Conservation (phyloP, 2,888 invertebrate genomes). For the Drosophila koepferae region DNA sequence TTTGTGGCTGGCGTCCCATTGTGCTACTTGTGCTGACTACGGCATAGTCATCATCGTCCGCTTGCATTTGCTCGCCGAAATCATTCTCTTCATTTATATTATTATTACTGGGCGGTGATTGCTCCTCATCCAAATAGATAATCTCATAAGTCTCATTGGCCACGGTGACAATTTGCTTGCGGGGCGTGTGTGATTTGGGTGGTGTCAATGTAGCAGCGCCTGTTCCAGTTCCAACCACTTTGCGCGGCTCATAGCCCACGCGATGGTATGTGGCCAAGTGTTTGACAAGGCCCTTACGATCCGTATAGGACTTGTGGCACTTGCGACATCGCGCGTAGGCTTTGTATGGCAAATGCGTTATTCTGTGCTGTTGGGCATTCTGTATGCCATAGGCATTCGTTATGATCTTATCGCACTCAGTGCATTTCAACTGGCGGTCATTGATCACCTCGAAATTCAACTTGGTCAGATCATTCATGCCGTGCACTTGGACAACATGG, state of each 20-base stretch:
- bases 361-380: conserved; percentile 82
- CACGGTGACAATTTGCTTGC: conserved; percentile 78
- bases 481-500: conserved; percentile 78
- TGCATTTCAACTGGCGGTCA: conserved; percentile 79
- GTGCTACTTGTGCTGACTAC: conserved; percentile 1
- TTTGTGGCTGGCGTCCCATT: conserved; percentile 7
- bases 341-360: conserved; percentile 81
- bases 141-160: conserved; percentile 81
- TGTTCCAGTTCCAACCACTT: conserved; percentile 5
- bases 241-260: conserved; percentile 57
- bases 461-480: conserved; percentile 76
- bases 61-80: conserved; percentile 71
- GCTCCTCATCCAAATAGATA: conserved; percentile 75
- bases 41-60: conserved; percentile 64
- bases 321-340: conserved; percentile 80
- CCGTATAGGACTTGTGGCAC: conserved; percentile 80
- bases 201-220: background rate
- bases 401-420: conserved; percentile 80
- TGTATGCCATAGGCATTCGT: conserved; percentile 83
- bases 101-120: conserved; percentile 29
- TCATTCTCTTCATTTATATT: conserved; percentile 69
- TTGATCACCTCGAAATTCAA: conserved; percentile 78
- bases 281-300: conserved; percentile 81
- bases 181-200: conserved; percentile 42
- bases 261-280: conserved; percentile 78